Evolutionary conservation across 2,113 vertebrate species (phyloP).

Genomic region (Hystrix cristata): DNA sequence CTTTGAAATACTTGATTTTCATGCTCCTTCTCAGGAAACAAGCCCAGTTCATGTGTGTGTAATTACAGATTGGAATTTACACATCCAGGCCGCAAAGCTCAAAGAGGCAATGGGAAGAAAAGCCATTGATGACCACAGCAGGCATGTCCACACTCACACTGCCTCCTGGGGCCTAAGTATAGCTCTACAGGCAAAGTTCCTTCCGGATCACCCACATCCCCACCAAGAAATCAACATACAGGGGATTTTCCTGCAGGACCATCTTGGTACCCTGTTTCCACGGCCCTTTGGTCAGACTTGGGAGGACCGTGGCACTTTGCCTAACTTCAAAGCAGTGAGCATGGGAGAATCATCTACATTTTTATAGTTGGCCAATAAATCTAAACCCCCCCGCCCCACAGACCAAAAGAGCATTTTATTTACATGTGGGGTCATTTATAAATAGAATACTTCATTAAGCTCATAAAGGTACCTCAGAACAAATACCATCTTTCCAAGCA

Average conservation of each 20-base stretch:
- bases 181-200: neutral
- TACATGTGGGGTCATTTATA: conserved; percentile 58
- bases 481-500: conserved; percentile 51
- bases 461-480: conserved; percentile 44
- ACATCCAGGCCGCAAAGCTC: neutral
- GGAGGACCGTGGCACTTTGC: neutral
- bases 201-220: conserved; percentile 7
- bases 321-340: conserved; percentile 60
- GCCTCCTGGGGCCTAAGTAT: neutral
- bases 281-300: neutral
- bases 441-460: conserved; percentile 53
- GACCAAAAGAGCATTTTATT: conserved; percentile 53
- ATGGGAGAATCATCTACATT: conserved; percentile 18
- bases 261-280: neutral
- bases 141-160: neutral
- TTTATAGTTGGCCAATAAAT: conserved; percentile 56
- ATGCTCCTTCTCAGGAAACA: neutral
- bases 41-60: neutral
- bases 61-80: neutral
- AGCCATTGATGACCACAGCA: neutral
- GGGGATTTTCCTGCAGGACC: neutral
- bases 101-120: neutral
- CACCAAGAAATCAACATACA: neutral
- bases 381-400: neutral
- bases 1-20: neutral